Evolutionary conservation across 1,140 invertebrate genomes (phyloP), one percentile per base, ranked within the genome.

Genomic region (Drosophila ercepeae): DNA sequence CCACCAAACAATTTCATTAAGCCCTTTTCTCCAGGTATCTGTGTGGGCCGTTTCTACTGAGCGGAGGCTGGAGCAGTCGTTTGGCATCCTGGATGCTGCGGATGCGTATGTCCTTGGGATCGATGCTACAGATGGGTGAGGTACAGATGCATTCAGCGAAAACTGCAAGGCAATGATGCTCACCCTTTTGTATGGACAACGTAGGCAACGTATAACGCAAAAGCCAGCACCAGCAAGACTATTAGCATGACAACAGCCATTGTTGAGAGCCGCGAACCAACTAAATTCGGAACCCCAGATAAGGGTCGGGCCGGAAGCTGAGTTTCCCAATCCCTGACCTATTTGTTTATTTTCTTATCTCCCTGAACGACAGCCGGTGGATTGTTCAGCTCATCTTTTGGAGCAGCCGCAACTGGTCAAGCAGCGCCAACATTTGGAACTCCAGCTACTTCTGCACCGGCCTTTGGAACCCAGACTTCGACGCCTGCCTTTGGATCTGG

Each of bases 311-410:
- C 29, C 29, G 29, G 29, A 32, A 32, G 13, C 21, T 34, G 42
- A 32, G 6, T 2, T 25, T 49, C 51, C 9, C 4, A 53, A 36
- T 14, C 13, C 18, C 59, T 73, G 67, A 79, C 75, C 75, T 16
- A 39, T 51, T 63, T 75, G 7, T 54, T 8, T 50, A 53, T 18
- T 16, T 44, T 50, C 74, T 77, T 79, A 76, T 89, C 81, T 69
- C 54, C 59, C 54, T 60, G 46, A 41, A 39, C 51, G 34, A 52
- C 58, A 82, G 76, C 76, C 45, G 88, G 84, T 32, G 79, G 79
- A 2, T 34, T 90, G 25, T 90, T 90, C 27, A 83, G 78, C 18
- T 89, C 92, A 14, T 86, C 91, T 41, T 89, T 92, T 44, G 82
- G 91, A 36, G 63, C 72, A 3, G 78, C 53, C 3, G 14, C 67